phyloP scores from a whole-genome alignment of 2,797 vertebrate species.

The Microhierax caerulescens region DNA sequence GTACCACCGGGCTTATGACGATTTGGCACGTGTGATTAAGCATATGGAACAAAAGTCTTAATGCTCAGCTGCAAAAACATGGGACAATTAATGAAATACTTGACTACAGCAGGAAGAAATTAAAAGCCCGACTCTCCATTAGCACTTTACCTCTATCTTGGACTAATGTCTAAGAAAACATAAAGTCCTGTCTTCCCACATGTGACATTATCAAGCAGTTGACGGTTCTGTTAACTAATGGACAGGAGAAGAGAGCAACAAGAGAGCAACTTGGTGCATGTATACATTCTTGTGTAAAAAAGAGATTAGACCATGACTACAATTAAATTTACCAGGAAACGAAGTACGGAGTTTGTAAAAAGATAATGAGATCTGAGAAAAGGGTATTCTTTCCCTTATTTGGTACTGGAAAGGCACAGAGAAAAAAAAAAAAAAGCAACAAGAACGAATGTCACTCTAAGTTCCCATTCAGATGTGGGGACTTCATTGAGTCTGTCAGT shows the following conservation, averaged over 20 bases:
- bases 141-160: not conserved
- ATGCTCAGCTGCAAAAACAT: not conserved
- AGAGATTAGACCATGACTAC: not conserved
- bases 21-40: not conserved
- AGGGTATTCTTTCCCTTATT: not conserved
- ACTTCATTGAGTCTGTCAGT: not conserved
- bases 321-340: not conserved
- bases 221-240: not conserved
- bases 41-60: not conserved
- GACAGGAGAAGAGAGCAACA: not conserved
- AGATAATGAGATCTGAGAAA: not conserved
- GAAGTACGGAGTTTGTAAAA: not conserved
- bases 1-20: not conserved
- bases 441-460: not conserved
- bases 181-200: not conserved
- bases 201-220: not conserved
- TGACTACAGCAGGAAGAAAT: conserved; percentile 7
- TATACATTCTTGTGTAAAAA: not conserved
- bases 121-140: conserved; percentile 18
- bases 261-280: not conserved
- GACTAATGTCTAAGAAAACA: not conserved
- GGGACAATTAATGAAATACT: not conserved
- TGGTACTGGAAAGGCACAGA: not conserved
- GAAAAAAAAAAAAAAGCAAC: not conserved
- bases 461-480: not conserved